Base-by-base conservation (phyloP, 2,888 invertebrate species). In the Pocota personata region DNA sequence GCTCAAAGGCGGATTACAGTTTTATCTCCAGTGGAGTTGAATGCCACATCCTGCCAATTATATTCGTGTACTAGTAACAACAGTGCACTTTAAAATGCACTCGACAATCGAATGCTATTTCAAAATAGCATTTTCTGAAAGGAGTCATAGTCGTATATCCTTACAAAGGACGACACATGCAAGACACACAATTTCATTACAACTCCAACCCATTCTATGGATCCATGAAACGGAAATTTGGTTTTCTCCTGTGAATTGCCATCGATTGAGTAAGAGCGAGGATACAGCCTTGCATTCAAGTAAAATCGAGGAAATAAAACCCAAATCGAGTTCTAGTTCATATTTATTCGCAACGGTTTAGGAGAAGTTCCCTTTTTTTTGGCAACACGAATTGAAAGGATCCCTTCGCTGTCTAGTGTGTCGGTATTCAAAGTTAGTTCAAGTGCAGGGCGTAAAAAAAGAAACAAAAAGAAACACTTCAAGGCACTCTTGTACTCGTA, bases 21-120 rank as follows among this genome's bases (percentile, higher is more conserved):
- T 55, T n/a, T 12, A 12, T 19, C 37, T 19, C 30, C 19, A n/a
- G 2, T 30, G 16, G 27, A 62, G 16, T 16, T 75, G 62, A 57
- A 78, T 73, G 46, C 40, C 48, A 83, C 50, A 79, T 84, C 84
- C 84, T 79, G 67, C 16, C 78, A 83, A 73, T 78, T 83, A 73
- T 72, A 8, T 72, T 52, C 67, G 57, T 71, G 77, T 40, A n/a
- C n/a, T n/a, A n/a, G n/a, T n/a, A n/a, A n/a, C n/a, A 46, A 19
- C 24, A 30, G 50, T 71, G 37, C 66, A 55, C 60, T 83, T 60
- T n/a, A 37, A 46, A 77, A 60, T 67, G 67, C 73, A 19, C 21
- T 48, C 32, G 12, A 67, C 57, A 66, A 71, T 52, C 27, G 71
- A 58, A 57, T 30, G 58, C 64, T 48, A 50, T 50, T 50, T 80